Base-by-base conservation (phyloP, 2,888 invertebrate genomes). In the Lasioglossum vierecki region DNA sequence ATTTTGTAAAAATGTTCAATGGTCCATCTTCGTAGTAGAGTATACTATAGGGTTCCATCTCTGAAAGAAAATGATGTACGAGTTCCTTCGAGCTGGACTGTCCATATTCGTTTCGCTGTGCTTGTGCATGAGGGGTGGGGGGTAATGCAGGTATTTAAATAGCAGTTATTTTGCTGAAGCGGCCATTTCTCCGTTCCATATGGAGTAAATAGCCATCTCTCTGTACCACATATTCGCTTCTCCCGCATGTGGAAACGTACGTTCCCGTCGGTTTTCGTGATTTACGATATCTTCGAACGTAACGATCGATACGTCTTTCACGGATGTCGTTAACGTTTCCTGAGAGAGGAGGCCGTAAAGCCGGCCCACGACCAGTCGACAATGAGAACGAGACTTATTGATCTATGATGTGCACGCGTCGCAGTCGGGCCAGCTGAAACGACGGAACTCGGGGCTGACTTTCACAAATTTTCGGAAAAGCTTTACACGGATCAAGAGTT, bases 251-350 rank as follows among this genome's bases (percentile, higher is more conserved):
- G 80, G 76, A 87, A 73, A 83, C 68, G 75, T 81, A 81, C 72
- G 76, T 80, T 76, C 75, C 78, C 79, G 80, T 82, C 57, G 80
- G 84, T 79, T 71, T 79, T 74, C 80, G 82, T 90, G 88, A 92
- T 91, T 89, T 89, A 90, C 85, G 88, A 83, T 80, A 82, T 87
- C 89, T 90, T 90, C 88, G 82, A 79, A 87, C 86, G 85, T 75
- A 88, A 86, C 87, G 91, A 92, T 92, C 92, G 91, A 92, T 91
- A 89, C 82, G 85, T 87, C 83, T 87, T 87, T 90, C 91, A 88
- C 90, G 88, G 88, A 90, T 90, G 90, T 93, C 92, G 90, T 92
- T 93, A 93, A 93, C 93, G 92, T 93, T 94, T 94, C 93, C 94
- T 92, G 93, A 90, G 91, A 93, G 92, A 93, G 91, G 90, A 93